Conservation (phyloP, 1,140 invertebrate species). For the Limonius californicus region DNA sequence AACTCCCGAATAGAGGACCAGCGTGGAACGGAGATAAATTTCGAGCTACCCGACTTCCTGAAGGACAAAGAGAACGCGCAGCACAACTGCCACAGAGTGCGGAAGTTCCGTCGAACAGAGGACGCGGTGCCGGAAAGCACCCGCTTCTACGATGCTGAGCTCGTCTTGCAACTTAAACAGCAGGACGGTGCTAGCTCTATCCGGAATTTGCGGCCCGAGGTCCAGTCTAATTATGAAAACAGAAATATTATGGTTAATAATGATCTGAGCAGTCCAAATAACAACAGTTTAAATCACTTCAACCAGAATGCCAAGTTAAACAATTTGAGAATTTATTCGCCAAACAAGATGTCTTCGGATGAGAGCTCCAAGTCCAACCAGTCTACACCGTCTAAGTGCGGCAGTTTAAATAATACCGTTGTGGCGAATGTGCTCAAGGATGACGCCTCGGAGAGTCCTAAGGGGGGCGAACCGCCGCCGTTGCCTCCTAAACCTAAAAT, state of each 20-base stretch:
- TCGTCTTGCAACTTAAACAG: background rate
- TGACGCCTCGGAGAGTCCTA: conserved; percentile 16
- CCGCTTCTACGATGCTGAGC: conserved; percentile 7
- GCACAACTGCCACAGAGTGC: background rate
- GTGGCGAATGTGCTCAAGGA: conserved; percentile 29
- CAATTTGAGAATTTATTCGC: background rate
- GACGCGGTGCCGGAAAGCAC: conserved; percentile 16
- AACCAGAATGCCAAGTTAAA: conserved; percentile 1
- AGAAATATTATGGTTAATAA: conserved; percentile 1
- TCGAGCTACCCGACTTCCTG: conserved; percentile 75
- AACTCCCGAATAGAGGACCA: conserved; percentile 74
- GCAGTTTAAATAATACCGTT: conserved; percentile 36
- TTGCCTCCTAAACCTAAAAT: conserved; percentile 58
- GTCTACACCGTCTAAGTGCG: conserved; percentile 33
- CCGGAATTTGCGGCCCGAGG: background rate
- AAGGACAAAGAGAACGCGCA: conserved; percentile 55
- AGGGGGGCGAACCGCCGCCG: conserved; percentile 48
- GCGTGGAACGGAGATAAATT: conserved; percentile 76
- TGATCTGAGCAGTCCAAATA: background rate
- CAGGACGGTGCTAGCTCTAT: too few species aligned
- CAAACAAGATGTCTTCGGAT: conserved; percentile 16
- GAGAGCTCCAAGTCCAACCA: conserved; percentile 25
- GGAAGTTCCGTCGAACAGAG: background rate
- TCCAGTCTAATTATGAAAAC: conserved; percentile 2
- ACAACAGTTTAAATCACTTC: background rate